Evolutionary conservation across 1,140 invertebrate species (phyloP).

Genomic region (Antheraea pernyi): DNA sequence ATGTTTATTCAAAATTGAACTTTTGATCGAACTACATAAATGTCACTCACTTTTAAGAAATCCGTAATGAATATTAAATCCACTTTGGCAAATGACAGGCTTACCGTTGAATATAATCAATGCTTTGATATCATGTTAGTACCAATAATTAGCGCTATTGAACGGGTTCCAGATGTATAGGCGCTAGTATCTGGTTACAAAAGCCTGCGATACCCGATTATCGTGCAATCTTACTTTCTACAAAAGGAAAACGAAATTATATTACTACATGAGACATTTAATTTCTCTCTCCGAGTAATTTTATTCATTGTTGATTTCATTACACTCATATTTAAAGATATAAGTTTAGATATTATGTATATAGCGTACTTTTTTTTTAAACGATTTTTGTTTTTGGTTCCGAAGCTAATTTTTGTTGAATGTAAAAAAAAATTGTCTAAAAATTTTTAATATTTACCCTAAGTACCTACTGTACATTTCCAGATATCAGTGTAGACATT

Average conservation of each 20-base stretch:
- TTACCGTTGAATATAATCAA: not conserved
- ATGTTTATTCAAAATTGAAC: no score
- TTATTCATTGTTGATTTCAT: constrained; percentile 55
- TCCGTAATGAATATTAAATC: not conserved
- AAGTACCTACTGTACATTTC: no score
- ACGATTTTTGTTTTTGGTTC: no score
- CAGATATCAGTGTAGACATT: no score
- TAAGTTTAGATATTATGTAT: no score
- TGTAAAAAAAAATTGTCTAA: no score
- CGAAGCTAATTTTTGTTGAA: no score
- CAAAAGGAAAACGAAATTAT: constrained; percentile 78
- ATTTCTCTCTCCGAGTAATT: constrained; percentile 62
- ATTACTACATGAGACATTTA: constrained; percentile 65
- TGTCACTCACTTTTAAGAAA: not conserved
- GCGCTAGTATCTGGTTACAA: constrained; percentile 5
- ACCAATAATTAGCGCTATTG: constrained; percentile 9
- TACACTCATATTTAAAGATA: not conserved
- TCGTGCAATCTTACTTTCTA: constrained; percentile 73
- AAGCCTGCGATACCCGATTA: constrained; percentile 30
- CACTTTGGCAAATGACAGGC: not conserved
- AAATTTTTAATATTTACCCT: no score
- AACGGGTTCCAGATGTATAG: constrained; percentile 38
- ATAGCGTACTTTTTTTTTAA: no score
- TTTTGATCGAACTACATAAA: not conserved
- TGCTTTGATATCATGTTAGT: not conserved